These are phyloP conservation scores for Glomeris maerens DNA, from an alignment of 1,140 invertebrate genomes.

Conservation along the genomic window DNA sequence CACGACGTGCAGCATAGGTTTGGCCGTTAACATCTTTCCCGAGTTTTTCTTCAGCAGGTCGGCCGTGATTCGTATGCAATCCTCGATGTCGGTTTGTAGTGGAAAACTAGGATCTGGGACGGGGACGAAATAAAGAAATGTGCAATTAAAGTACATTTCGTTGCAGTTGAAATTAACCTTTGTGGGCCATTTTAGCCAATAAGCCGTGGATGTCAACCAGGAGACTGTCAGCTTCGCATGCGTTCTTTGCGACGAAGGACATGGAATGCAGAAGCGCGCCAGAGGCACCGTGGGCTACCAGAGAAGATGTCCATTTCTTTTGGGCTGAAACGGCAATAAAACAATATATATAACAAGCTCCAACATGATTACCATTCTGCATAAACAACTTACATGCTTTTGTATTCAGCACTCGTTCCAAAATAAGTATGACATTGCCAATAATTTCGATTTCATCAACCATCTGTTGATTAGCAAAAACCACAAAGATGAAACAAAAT, in stretches of 20 bases:
- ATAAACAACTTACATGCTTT: slow-evolving; percentile 4
- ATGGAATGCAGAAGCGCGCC: neutral
- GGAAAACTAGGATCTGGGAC: slow-evolving; percentile 45
- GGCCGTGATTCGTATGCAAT: slow-evolving; percentile 44
- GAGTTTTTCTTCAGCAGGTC: slow-evolving; percentile 43
- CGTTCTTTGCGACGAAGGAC: neutral
- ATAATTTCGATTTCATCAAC: neutral
- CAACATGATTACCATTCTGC: neutral
- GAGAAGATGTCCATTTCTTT: neutral
- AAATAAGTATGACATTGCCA: slow-evolving; percentile 3
- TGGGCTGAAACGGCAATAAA: neutral
- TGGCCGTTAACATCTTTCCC: slow-evolving; percentile 41
- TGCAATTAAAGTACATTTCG: neutral
- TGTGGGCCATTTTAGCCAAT: slow-evolving; percentile 16
- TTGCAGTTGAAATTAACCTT: slow-evolving; percentile 10
- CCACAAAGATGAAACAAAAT: neutral
- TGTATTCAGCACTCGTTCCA: neutral
- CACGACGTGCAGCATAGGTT: slow-evolving; percentile 45
- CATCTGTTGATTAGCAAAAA: neutral
- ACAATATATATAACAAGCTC: neutral
- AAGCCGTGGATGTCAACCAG: slow-evolving; percentile 3
- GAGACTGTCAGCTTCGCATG: neutral
- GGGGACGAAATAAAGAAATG: neutral
- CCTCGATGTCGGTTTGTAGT: slow-evolving; percentile 41
- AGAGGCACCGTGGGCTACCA: neutral